phyloP scores from a whole-genome alignment of 2,797 vertebrate species.

The Platalea minor region DNA sequence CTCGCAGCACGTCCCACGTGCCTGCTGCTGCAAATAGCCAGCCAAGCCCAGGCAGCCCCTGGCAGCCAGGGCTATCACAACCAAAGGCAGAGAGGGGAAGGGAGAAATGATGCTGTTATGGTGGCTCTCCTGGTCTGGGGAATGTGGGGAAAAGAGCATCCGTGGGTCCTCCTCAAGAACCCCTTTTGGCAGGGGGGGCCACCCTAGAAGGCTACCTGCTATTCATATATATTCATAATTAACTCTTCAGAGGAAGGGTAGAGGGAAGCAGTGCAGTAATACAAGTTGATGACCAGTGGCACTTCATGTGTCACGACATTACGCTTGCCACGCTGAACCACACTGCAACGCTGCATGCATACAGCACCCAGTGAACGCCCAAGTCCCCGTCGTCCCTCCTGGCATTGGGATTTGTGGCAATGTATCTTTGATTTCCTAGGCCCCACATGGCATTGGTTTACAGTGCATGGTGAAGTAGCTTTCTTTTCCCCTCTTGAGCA shows the following conservation, averaged over 20 bases:
- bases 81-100: neutral
- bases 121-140: neutral
- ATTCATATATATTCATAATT: neutral
- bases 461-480: neutral
- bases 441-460: neutral
- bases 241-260: neutral
- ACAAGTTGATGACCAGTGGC: neutral
- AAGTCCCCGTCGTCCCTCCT: neutral
- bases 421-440: neutral
- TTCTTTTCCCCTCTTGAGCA: neutral
- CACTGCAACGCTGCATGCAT: neutral
- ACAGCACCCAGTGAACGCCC: neutral
- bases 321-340: neutral
- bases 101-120: neutral
- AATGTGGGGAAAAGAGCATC: neutral
- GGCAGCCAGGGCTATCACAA: neutral
- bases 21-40: neutral
- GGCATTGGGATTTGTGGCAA: neutral
- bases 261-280: neutral
- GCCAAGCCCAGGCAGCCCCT: neutral
- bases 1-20: neutral
- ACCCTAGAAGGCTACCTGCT: neutral
- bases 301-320: neutral
- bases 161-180: neutral
- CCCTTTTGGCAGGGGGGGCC: neutral